Base-by-base conservation (phyloP, 2,888 invertebrate genomes). In the Isoperla grammatica region DNA sequence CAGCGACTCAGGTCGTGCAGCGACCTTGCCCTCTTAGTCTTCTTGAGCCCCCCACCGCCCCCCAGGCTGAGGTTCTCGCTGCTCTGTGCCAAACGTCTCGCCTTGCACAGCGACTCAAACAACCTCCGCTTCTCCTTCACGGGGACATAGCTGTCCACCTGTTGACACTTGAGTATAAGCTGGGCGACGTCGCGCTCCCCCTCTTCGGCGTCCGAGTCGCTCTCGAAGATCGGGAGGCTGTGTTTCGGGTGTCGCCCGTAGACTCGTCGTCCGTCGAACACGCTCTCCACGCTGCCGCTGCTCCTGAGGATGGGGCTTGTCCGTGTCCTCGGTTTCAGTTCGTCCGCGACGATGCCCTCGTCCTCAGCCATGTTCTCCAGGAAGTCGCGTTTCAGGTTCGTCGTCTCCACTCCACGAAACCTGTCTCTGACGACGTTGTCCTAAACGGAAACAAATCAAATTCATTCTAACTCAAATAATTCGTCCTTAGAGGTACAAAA, bases 121-220 rank as follows among this genome's bases (percentile, higher is more conserved):
- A 87, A 73, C 12, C 85, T 83, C 22, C 86, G 76, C 67, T 87
- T 83, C 67, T 87, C 86, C 65, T 81, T 79, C 42, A 87, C 87
- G 0, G 87, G 56, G 9, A 59, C 62, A 69, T 86, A 86, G 66
- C 79, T 80, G 61, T 85, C 82, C 13, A 76, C 75, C 67, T 79
- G 78, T 67, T 81, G 81, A 65, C 81, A 81, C 57, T 77, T 74
- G 57, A 77, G 76, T 61, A 79, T 67, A n/a, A 81, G 69, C 17
- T 73, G 71, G 46, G 78, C 79, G 1, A 80, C 76, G 29, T 75
- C 75, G 39, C 75, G 73, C 49, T 76, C 76, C 61, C 74, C 65
- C 0, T 66, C 67, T 11, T 68, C 64, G 1, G 57, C 42, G 2
- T 66, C 56, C 3, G 69, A 64, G 4, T 58, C 58, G 19, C 58